Base-by-base conservation (phyloP, 2,113 vertebrate species). In the Poeciliopsis retropinna region DNA sequence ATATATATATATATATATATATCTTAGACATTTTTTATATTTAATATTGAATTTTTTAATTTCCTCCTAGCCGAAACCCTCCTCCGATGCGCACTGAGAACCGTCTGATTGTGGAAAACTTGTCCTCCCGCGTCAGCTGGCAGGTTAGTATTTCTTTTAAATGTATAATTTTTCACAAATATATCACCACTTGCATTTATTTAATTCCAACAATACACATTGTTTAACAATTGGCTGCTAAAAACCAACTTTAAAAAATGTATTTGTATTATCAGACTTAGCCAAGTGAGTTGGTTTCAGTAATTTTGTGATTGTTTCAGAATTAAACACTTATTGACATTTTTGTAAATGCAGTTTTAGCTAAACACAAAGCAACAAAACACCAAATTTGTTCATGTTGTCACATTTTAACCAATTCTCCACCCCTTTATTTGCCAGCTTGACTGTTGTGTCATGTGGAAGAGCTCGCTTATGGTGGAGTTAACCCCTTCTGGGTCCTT, bases 341-440 rank as follows among this genome's bases (percentile, higher is more conserved):
- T 70, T 29, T 65, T 5, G 7, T 37, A 37, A 11, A 76, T 82
- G 84, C 82, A 89, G 81, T 76, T 85, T 64, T 78, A 34, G 74
- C 62, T 76, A 83, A 19, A 85, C 6, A 81, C 72, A 84, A 73
- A 80, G 27, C 63, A 84, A 79, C 34, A 87, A 86, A 79, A 74
- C 57, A 87, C 27, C 71, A 79, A 62, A 87, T 91, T 94, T 94
- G 77, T 93, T 86, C 73, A 76, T 93, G 86, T 97, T 86, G 90
- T 83, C 75, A 88, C 87, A 86, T 93, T 93, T 97, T 98, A 98
- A 98, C 97, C 96, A 97, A 96, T 96, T 98, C 96, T 97, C 97
- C 97, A 98, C 97, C 96, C 97, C 97, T 98, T 97, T 99, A 97
- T 99, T 98, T 98, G 96, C 97, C 97, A 98, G 97, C 97, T 95